phyloP scores from a whole-genome alignment of 2,888 invertebrate species.

The Hedya salicella region DNA sequence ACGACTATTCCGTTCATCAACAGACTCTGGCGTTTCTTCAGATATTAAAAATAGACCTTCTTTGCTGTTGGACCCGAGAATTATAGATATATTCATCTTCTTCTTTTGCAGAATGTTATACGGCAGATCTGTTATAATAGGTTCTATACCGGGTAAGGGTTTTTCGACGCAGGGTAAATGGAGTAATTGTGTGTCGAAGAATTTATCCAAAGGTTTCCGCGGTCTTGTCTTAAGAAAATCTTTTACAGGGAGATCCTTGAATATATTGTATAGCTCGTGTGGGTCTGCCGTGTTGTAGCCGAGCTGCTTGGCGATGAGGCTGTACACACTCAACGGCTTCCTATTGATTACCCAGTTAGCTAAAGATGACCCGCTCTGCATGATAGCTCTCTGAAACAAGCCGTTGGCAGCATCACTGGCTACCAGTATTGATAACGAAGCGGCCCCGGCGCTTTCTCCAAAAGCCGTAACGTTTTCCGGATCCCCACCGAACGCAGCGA shows the following conservation, averaged over 20 bases:
- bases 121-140: constrained; percentile 69
- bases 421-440: constrained; percentile 65
- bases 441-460: constrained; percentile 77
- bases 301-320: constrained; percentile 66
- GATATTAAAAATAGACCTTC: constrained; percentile 67
- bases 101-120: constrained; percentile 65
- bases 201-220: constrained; percentile 65
- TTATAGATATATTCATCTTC: constrained; percentile 61
- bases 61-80: constrained; percentile 68
- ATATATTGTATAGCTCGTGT: constrained; percentile 67
- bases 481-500: constrained; percentile 76
- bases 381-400: constrained; percentile 70
- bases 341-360: constrained; percentile 74
- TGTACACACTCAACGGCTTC: constrained; percentile 68
- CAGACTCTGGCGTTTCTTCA: constrained; percentile 54
- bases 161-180: constrained; percentile 74
- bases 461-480: constrained; percentile 76
- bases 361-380: constrained; percentile 73
- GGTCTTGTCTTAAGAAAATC: constrained; percentile 60
- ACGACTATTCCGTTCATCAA: constrained; percentile 59
- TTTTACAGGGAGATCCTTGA: constrained; percentile 60
- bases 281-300: constrained; percentile 68
- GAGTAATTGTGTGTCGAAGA: constrained; percentile 70
- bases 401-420: constrained; percentile 66
- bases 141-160: constrained; percentile 63